Base-by-base conservation (phyloP, 2,797 vertebrate genomes). In the Tangara arthus region DNA sequence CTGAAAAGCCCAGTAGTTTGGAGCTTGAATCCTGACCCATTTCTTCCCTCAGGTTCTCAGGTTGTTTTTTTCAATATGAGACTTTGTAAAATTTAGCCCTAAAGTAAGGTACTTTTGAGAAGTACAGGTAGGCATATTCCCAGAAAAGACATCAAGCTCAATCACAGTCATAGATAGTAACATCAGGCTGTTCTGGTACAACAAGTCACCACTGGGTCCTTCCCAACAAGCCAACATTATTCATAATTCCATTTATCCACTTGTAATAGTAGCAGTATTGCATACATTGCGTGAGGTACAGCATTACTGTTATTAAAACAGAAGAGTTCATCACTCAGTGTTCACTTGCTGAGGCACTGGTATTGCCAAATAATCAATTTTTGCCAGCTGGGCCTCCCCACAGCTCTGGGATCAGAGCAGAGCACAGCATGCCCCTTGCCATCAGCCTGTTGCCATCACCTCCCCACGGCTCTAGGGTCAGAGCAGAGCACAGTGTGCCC, bases 381-480 rank as follows among this genome's bases (percentile, higher is more conserved):
- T 5, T 39, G 44, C 37, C 22, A 15, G 8, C 53, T 30, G 53
- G 59, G 34, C 21, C 53, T n/a, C n/a, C 22, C 14, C 57, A 7
- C 0, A 1, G 6, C 15, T 2, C 50, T 34, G 9, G 9, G 5
- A 1, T 16, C 18, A 26, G 20, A 59, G 35, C 57, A 59, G 57
- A 28, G 57, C 57, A 19, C 26, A 59, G 12, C 13, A 35, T 37
- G 35, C 26, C 57, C 12, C 2, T 13, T 53, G 18, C 47, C 77
- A 41, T 56, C 34, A 53, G 59, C 35, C 5, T 35, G 35, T 35
- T 35, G 35, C 35, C 35, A 35, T 35, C 35, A 35, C 21, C 53
- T n/a, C n/a, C 22, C 14, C 57, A 7, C 0, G 1, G 6, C 15
- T 2, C 50, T 34, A 8, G 9, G 5, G 2, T 16, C 18, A 26